Evolutionary conservation across 2,797 vertebrate species (phyloP).

Genomic region (Falco novaeseelandiae): DNA sequence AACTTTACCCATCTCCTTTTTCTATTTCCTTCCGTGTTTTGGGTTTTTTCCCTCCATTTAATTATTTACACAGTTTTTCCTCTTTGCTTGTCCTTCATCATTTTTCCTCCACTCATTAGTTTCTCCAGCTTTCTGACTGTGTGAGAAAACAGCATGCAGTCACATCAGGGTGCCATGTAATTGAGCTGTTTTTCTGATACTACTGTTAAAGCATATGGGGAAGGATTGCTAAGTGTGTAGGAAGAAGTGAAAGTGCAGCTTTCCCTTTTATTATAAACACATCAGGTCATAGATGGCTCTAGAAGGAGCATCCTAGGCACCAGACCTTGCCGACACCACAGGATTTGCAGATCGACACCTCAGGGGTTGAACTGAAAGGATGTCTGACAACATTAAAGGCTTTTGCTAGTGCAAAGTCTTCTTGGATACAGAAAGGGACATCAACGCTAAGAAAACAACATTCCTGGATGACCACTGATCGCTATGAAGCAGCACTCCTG

Average conservation of each 20-base stretch:
- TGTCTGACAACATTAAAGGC: neutral
- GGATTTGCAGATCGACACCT: neutral
- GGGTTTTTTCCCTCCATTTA: neutral
- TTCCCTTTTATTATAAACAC: conserved; percentile 26
- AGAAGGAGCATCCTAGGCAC: conserved; percentile 21
- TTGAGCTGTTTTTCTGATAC: conserved; percentile 75
- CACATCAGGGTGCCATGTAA: conserved; percentile 77
- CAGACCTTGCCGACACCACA: neutral
- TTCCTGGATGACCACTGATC: neutral
- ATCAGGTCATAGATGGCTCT: conserved; percentile 64
- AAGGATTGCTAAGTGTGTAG: conserved; percentile 57
- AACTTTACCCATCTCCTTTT: neutral
- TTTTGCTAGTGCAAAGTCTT: neutral
- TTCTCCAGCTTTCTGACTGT: conserved; percentile 75
- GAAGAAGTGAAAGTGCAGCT: conserved; percentile 38
- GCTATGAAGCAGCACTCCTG: neutral
- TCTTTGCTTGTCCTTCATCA: conserved; percentile 35
- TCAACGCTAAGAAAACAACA: neutral
- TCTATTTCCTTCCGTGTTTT: neutral
- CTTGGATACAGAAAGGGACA: neutral
- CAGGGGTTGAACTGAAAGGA: neutral
- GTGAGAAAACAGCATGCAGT: conserved; percentile 66
- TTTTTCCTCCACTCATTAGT: conserved; percentile 69
- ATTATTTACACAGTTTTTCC: conserved; percentile 61
- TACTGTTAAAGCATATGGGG: conserved; percentile 47